A percentile compares a stretch with the other conserved stretches of the same genome.
phyloP scores from a whole-genome alignment of 2,797 vertebrate species.

The Phataginus tetradactyla region DNA sequence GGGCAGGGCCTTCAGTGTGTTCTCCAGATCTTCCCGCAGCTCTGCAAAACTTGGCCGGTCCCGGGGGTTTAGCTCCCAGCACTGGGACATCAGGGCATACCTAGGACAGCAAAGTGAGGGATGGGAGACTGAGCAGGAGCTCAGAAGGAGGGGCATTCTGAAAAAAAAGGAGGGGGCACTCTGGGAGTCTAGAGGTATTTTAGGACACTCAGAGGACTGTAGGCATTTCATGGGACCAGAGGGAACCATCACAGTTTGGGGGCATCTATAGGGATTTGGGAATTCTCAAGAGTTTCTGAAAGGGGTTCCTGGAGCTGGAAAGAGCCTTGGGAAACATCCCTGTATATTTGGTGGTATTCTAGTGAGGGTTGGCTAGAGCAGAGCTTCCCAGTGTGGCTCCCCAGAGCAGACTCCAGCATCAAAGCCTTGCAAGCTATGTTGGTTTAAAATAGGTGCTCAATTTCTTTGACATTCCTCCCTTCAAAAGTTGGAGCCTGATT shows the following conservation, averaged over 20 bases:
- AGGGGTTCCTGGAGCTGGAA: background rate
- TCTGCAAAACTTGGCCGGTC: constrained; percentile 91
- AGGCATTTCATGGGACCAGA: background rate
- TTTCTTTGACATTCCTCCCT: background rate
- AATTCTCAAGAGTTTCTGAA: background rate
- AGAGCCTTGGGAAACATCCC: background rate
- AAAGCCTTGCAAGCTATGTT: background rate
- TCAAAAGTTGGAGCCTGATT: background rate
- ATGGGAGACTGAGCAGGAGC: background rate
- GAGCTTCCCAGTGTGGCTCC: background rate
- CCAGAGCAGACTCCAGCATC: background rate
- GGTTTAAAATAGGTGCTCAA: background rate
- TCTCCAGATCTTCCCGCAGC: constrained; percentile 91
- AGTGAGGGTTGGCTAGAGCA: background rate
- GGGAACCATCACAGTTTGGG: background rate
- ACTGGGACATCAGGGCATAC: constrained; percentile 93
- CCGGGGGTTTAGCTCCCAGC: constrained; percentile 94
- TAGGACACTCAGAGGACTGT: background rate
- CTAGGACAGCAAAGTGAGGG: constrained; percentile 79
- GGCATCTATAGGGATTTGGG: background rate
- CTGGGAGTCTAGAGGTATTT: background rate
- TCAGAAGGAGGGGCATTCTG: background rate
- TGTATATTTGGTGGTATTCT: background rate
- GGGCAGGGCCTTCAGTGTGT: constrained; percentile 91
- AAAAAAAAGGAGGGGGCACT: background rate